phyloP scores from a whole-genome alignment of 2,797 vertebrate genomes.

The Hapalemur alaotrensis region DNA sequence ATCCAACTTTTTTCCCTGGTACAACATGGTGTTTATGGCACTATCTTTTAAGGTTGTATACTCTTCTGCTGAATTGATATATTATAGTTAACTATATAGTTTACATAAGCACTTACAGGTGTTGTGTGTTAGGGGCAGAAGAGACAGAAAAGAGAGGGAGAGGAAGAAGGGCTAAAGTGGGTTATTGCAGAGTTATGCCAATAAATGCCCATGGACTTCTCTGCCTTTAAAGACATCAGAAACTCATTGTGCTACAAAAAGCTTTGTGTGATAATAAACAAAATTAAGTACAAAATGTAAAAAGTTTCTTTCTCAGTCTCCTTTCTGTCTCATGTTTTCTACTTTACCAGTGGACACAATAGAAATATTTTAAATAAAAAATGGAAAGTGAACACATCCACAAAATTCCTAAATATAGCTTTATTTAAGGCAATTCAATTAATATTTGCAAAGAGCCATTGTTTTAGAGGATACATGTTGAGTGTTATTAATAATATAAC shows the following conservation, averaged over 20 bases:
- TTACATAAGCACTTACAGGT: not conserved
- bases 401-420: not conserved
- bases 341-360: not conserved
- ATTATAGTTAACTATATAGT: not conserved
- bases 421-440: not conserved
- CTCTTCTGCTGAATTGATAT: not conserved
- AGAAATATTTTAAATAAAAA: slow-evolving; percentile 21
- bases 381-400: not conserved
- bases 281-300: not conserved
- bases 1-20: not conserved
- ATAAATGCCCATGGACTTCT: not conserved
- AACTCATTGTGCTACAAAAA: not conserved
- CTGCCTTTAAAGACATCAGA: not conserved
- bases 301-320: not conserved
- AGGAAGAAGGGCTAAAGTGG: not conserved
- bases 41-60: not conserved
- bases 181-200: not conserved
- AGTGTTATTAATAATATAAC: not conserved
- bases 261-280: not conserved
- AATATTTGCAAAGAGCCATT: not conserved
- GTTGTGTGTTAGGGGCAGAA: not conserved
- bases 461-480: not conserved
- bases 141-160: not conserved
- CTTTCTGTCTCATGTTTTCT: not conserved
- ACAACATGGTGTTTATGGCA: not conserved